Base-by-base conservation (phyloP, 2,113 vertebrate species). In the Camarhynchus parvulus region DNA sequence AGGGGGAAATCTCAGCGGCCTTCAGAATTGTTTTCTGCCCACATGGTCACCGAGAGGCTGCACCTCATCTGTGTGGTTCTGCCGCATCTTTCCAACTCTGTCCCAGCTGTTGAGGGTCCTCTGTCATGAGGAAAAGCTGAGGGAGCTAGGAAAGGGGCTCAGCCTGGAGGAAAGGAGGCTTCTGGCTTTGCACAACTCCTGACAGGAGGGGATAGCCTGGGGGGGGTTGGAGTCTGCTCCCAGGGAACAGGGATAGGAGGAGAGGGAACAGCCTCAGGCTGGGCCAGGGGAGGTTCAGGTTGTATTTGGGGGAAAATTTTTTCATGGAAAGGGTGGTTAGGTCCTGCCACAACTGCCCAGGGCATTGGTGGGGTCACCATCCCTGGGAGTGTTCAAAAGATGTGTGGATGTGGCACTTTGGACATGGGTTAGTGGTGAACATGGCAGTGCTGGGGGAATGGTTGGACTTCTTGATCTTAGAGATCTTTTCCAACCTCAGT, bases 211-310 rank as follows among this genome's bases (percentile, higher is more conserved):
- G 23, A 1, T 5, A 74, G 59, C 8, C 1, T 1, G 13, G 4
- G 4, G 23, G 3, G 2, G 0, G 19, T 41, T 0, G 0, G n/a
- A 41, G 7, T 68, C n/a, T 82, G n/a, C 62, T 62, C 6, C 30
- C 46, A 62, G 55, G 25, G n/a, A 55, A 37, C 55, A 62, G 31
- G 87, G 55, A 55, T 56, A 42, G 63, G 25, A 83, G 0, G 1
- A 41, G 41, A 23, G 30, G 30, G 2, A 83, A 23, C 0, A 0
- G 35, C n/a, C 3, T 35, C 47, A 35, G 0, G 25, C 2, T 35
- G 41, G 1, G 4, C 25, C 70, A 49, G 47, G 7, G 30, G 35
- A 83, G 10, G 15, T 3, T n/a, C 11, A 30, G 28, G 23, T 24
- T 52, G 23, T 67, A 46, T 24, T 33, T 53, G 4, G 44, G 44